Conservation (phyloP, 2,797 vertebrate species). For the Lutjanus argentimaculatus region DNA sequence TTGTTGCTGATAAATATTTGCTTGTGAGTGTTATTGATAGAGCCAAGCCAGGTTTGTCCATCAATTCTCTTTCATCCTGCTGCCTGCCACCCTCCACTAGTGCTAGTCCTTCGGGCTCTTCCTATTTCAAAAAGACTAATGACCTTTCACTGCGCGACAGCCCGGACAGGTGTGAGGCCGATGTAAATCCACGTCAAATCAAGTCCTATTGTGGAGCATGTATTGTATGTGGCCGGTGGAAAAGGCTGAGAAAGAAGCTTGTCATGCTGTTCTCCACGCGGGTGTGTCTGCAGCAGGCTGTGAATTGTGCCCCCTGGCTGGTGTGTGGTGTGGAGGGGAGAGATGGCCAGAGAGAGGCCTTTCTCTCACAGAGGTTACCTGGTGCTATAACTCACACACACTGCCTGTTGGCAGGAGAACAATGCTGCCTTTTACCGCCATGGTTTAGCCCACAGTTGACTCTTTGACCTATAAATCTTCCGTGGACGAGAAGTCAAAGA, state of each 20-base stretch:
- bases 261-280: constrained; percentile 60
- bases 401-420: constrained; percentile 63
- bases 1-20: constrained; percentile 52
- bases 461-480: constrained; percentile 73
- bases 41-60: constrained; percentile 41
- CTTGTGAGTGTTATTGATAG: constrained; percentile 50
- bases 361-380: constrained; percentile 60
- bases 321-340: constrained; percentile 46
- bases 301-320: constrained; percentile 76
- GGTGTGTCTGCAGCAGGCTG: constrained; percentile 63
- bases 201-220: constrained; percentile 56
- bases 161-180: constrained; percentile 68
- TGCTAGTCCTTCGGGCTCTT: constrained; percentile 56
- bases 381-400: constrained; percentile 73
- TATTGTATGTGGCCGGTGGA: constrained; percentile 56
- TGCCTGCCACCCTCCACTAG: constrained; percentile 43
- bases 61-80: constrained; percentile 52
- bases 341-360: constrained; percentile 54
- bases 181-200: constrained; percentile 77
- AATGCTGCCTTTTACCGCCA: constrained; percentile 55
- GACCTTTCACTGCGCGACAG: constrained; percentile 74
- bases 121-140: constrained; percentile 77
- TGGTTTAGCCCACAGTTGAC: constrained; percentile 69
- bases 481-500: constrained; percentile 63
- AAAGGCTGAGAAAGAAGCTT: constrained; percentile 64